Conservation (phyloP, 1,140 invertebrate species). For the Nomia melanderi region DNA sequence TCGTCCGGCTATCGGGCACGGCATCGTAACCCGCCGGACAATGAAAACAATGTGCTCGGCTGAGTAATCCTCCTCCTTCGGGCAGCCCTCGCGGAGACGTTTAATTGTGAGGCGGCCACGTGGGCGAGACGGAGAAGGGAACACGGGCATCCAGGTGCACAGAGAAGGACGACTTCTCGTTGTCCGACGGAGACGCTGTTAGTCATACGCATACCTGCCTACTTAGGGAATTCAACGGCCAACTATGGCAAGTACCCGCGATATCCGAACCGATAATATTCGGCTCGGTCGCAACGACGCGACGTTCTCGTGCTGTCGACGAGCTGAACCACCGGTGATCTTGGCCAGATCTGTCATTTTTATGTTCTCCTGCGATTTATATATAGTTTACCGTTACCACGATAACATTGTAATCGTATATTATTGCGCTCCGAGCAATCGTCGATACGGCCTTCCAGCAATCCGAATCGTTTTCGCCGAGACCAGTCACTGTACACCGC, state of each 20-base stretch:
- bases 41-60: conserved; percentile 63
- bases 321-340: too few relatives aligned
- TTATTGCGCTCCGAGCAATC: too few relatives aligned
- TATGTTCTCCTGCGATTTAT: too few relatives aligned
- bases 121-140: not conserved
- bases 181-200: conserved; percentile 49
- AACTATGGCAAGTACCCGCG: conserved; percentile 58
- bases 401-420: too few relatives aligned
- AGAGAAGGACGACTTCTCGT: not conserved
- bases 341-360: too few relatives aligned
- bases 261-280: conserved; percentile 55
- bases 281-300: not conserved
- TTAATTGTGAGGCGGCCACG: conserved; percentile 45
- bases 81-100: conserved; percentile 6
- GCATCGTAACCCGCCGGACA: conserved; percentile 46
- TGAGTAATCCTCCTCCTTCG: conserved; percentile 62
- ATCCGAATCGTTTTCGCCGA: too few relatives aligned
- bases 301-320: too few relatives aligned
- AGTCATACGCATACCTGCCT: conserved; percentile 64
- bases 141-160: not conserved
- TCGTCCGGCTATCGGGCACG: not conserved
- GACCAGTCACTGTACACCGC: too few relatives aligned
- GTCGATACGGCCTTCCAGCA: too few relatives aligned
- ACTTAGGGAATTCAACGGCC: conserved; percentile 62
- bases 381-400: too few relatives aligned